Percentiles rank a stretch among this genome's conserved stretches.
phyloP scores from a whole-genome alignment of 2,113 vertebrate species.

The Nicator chloris region DNA sequence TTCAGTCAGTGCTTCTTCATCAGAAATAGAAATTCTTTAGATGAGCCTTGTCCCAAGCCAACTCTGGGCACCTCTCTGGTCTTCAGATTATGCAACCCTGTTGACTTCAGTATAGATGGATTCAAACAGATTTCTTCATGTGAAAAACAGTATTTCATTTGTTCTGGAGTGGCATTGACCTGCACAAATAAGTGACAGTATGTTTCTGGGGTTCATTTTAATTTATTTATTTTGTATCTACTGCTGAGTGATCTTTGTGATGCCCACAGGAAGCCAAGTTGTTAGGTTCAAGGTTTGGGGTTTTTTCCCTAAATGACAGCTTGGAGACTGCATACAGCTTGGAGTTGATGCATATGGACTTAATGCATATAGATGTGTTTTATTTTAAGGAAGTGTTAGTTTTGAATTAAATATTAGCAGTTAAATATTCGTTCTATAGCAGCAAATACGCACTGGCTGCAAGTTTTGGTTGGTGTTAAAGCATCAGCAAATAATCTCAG shows the following conservation, averaged over 20 bases:
- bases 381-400: conserved; percentile 42
- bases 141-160: background rate
- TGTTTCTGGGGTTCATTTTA: background rate
- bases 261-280: background rate
- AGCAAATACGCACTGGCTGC: background rate
- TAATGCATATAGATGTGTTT: background rate
- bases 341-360: background rate
- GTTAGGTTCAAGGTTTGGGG: background rate
- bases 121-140: background rate
- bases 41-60: background rate
- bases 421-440: background rate
- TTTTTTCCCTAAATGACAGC: background rate
- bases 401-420: conserved; percentile 36
- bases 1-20: background rate
- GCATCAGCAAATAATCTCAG: background rate
- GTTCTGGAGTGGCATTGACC: background rate
- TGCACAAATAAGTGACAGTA: background rate
- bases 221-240: background rate
- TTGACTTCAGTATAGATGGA: background rate
- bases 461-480: background rate
- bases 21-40: background rate
- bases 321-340: background rate
- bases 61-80: background rate
- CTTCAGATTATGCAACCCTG: background rate
- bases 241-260: background rate